These are phyloP conservation scores for Charadrius vociferus DNA, from an alignment of 2,113 vertebrate genomes.

Conservation along the genomic window DNA sequence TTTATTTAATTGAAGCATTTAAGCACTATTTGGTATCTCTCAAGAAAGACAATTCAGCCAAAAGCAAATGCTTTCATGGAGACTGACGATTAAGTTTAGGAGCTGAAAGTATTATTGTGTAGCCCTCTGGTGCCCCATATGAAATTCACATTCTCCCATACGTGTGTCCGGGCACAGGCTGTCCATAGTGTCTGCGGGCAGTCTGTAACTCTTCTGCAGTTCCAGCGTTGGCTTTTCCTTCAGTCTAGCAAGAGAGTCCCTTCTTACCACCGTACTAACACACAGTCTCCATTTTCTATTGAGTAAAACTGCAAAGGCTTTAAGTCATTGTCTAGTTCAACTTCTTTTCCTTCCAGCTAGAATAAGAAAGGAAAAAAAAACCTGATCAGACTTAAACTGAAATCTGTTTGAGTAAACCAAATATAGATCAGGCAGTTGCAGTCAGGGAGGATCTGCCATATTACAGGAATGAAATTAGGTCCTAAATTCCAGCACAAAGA, in stretches of 20 bases:
- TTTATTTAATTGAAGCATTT: conserved; percentile 25
- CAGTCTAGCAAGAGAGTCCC: neutral
- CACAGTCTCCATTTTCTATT: conserved; percentile 88
- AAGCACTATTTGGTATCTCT: neutral
- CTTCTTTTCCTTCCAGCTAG: conserved; percentile 87
- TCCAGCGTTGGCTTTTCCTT: neutral
- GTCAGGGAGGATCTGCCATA: neutral
- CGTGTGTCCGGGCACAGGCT: neutral
- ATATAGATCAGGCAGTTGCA: neutral
- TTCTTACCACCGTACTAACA: conserved; percentile 89
- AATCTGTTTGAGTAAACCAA: neutral
- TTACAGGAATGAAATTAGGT: neutral
- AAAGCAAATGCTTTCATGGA: neutral
- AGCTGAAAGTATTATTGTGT: neutral
- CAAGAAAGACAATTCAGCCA: neutral
- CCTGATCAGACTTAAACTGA: neutral
- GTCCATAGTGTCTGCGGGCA: neutral
- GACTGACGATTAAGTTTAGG: neutral
- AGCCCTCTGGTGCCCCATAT: neutral
- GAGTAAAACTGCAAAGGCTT: conserved; percentile 91
- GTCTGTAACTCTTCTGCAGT: neutral
- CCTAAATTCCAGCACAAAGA: neutral
- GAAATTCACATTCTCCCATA: neutral
- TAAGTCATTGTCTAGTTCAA: conserved; percentile 88
- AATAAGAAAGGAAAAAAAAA: neutral